phyloP scores from a whole-genome alignment of 2,113 vertebrate genomes.

The Siniperca knerii region DNA sequence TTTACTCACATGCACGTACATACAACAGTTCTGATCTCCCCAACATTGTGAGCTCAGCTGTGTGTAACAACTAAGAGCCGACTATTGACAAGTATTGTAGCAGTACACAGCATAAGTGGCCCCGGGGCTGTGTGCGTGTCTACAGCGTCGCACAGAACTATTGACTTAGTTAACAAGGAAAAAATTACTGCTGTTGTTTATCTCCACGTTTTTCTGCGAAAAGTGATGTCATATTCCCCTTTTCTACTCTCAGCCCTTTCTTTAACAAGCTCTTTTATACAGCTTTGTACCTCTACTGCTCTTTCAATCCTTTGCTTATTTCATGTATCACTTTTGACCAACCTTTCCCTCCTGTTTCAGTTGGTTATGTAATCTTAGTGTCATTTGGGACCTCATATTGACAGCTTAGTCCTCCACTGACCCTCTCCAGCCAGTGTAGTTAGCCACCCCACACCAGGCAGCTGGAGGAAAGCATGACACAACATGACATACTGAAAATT shows the following conservation, averaged over 20 bases:
- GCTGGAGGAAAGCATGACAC: conserved; percentile 33
- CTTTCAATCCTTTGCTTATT: conserved; percentile 16
- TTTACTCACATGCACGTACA: conserved; percentile 7
- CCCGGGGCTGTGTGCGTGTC: conserved; percentile 57
- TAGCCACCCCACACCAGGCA: background rate
- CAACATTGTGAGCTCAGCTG: conserved; percentile 68
- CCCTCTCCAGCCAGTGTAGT: conserved; percentile 29
- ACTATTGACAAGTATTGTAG: conserved; percentile 64
- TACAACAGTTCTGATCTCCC: conserved; percentile 19
- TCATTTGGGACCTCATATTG: conserved; percentile 59
- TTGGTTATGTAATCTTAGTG: conserved; percentile 65
- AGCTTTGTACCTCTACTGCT: conserved; percentile 3
- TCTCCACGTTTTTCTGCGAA: conserved; percentile 50
- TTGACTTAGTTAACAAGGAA: conserved; percentile 65
- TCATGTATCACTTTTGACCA: conserved; percentile 47
- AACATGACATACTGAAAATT: conserved; percentile 24
- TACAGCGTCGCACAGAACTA: conserved; percentile 55
- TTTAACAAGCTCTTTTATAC: background rate
- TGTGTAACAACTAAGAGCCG: conserved; percentile 49
- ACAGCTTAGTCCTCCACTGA: conserved; percentile 43
- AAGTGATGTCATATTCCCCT: conserved; percentile 29
- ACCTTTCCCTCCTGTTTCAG: conserved; percentile 50
- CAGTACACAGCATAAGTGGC: conserved; percentile 64
- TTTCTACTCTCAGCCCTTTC: background rate
- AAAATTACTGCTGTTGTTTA: conserved; percentile 57